Evolutionary conservation across 2,113 vertebrate genomes (phyloP).

Genomic region (Chunga burmeisteri): DNA sequence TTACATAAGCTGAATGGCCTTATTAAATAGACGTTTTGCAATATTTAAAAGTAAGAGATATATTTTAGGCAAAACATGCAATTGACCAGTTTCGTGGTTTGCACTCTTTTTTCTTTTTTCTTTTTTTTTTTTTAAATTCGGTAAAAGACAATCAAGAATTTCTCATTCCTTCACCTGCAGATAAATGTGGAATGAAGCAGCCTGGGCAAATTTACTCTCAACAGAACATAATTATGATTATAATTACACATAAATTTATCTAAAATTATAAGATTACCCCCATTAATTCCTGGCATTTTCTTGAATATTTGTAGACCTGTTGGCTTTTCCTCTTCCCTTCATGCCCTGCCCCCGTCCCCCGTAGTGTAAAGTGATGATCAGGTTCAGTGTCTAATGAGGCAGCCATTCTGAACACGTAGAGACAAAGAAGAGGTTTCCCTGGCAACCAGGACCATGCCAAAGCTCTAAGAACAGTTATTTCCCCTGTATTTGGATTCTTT

Average conservation of each 20-base stretch:
- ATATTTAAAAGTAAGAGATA: neutral
- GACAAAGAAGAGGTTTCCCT: slow-evolving; percentile 82
- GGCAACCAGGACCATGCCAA: slow-evolving; percentile 76
- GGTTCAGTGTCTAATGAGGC: slow-evolving; percentile 73
- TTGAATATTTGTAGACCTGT: slow-evolving; percentile 59
- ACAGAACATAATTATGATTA: neutral
- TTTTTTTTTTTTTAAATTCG: neutral
- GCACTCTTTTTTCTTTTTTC: neutral
- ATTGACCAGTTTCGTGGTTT: neutral
- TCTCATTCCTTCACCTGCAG: neutral
- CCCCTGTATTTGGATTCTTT: slow-evolving; percentile 45
- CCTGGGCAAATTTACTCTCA: slow-evolving; percentile 16
- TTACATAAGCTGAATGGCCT: neutral
- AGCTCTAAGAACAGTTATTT: slow-evolving; percentile 74
- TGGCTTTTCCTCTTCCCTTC: slow-evolving; percentile 25
- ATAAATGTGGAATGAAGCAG: neutral
- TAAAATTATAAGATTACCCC: slow-evolving; percentile 9
- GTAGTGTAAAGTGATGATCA: slow-evolving; percentile 46
- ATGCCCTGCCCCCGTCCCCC: neutral
- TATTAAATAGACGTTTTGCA: neutral
- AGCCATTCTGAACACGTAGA: slow-evolving; percentile 80
- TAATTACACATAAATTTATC: neutral
- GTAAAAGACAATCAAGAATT: neutral
- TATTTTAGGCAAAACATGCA: neutral
- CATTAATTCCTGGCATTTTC: slow-evolving; percentile 30